Conservation (phyloP, 2,797 vertebrate genomes). For the Danio jaintianensis region DNA sequence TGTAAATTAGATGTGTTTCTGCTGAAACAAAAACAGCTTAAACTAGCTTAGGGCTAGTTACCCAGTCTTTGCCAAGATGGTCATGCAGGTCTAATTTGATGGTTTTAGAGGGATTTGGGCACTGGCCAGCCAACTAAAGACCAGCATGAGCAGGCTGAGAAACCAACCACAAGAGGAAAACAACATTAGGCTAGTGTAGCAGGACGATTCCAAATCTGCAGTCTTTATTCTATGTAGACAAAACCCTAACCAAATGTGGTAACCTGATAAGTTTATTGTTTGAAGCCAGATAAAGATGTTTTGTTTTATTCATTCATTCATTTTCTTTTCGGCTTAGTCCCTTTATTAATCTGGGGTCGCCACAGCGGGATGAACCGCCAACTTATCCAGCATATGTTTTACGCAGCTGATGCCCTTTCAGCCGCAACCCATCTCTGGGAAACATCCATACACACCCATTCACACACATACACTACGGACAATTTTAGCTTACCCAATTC, state of each 20-base stretch:
- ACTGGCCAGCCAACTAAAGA: slow-evolving; percentile 1
- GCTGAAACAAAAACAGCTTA: too few relatives aligned
- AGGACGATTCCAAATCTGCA: neutral
- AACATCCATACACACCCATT: too few relatives aligned
- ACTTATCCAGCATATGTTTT: too few relatives aligned
- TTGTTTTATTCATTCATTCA: too few relatives aligned
- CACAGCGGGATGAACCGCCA: too few relatives aligned
- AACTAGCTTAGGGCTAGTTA: neutral
- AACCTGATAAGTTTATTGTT: neutral
- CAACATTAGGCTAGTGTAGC: neutral
- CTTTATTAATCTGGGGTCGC: too few relatives aligned
- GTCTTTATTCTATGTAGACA: neutral
- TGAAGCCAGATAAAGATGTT: too few relatives aligned
- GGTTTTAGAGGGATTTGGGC: slow-evolving; percentile 21
- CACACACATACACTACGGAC: too few relatives aligned
- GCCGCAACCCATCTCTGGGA: too few relatives aligned
- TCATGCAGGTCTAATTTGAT: neutral
- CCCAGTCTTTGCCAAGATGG: neutral
- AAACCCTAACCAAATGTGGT: neutral
- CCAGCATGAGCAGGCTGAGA: neutral
- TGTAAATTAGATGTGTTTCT: neutral
- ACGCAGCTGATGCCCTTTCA: too few relatives aligned
- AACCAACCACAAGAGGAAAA: neutral
- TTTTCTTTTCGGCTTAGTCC: too few relatives aligned
- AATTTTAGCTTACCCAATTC: too few relatives aligned